These are phyloP conservation scores for Taenioides sp. DNA, from an alignment of 2,797 vertebrate species.

Conservation along the genomic window DNA sequence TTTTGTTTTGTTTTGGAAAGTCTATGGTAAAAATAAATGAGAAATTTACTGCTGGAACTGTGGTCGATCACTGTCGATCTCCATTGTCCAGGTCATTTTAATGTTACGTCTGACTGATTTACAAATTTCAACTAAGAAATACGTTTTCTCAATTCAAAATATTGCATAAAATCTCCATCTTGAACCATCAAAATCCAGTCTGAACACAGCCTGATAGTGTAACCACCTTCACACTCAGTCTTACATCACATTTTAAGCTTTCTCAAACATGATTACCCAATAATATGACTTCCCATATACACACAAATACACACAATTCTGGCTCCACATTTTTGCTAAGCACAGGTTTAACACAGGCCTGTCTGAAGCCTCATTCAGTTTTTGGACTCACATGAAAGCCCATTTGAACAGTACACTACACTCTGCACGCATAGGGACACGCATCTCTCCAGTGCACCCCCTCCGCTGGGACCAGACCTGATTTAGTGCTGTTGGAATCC, in stretches of 20 bases:
- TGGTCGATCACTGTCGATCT: not conserved
- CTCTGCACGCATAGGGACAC: constrained; percentile 33
- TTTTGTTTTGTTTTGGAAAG: not conserved
- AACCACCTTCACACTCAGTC: not conserved
- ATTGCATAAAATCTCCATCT: not conserved
- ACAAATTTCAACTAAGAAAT: not conserved
- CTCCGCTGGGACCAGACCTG: constrained; percentile 70
- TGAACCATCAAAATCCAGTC: not conserved
- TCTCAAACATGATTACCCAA: not conserved
- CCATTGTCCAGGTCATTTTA: not conserved
- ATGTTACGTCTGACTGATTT: not conserved
- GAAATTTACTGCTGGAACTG: no score
- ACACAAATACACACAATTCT: constrained; percentile 3
- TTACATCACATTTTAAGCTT: constrained; percentile 3
- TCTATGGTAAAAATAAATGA: no score
- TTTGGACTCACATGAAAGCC: not conserved
- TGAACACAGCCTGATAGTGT: constrained; percentile 4
- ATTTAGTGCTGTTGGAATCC: constrained; percentile 46
- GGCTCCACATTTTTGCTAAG: not conserved
- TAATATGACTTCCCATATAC: constrained; percentile 3
- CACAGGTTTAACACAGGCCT: not conserved
- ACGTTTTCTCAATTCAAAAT: not conserved
- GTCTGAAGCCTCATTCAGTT: constrained; percentile 1
- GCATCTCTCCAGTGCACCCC: constrained; percentile 23
- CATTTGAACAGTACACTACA: not conserved